Base-by-base conservation (phyloP, 2,797 vertebrate genomes). In the Neomorphus geoffroyi region DNA sequence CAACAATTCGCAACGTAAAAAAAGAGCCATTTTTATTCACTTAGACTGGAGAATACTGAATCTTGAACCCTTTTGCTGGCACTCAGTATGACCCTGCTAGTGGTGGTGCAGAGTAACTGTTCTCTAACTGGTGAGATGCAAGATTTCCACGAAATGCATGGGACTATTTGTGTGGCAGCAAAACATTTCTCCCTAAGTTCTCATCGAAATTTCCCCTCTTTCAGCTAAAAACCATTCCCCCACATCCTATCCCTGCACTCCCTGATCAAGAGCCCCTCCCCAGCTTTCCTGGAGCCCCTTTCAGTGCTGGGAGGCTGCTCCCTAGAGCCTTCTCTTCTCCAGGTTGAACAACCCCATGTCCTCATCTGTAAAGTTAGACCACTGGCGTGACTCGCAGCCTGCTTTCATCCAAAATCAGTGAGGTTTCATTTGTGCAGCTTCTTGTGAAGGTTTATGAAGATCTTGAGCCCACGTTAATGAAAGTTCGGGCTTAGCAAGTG, bases 401-500 rank as follows among this genome's bases (percentile, higher is more conserved):
- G 30, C 27, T 57, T 5, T 61, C 35, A 10, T 16, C 41, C 46
- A 7, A 21, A 74, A 70, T 56, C 56, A 18, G 27, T 24, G 46
- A 57, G 37, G 18, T 73, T 73, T 81, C 7, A 0, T 9, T 58
- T 22, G 13, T 5, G 45, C 54, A 80, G 28, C 21, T 22, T 33
- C 50, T 60, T 0, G 0, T 28, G 70, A 51, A 21, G 46, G 19
- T 27, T 45, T n/a, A 4, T 16, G 19, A 7, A 35, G 10, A 8
- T 11, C 19, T 16, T 0, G 3, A 78, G 41, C 0, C 0, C 37
- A 32, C 0, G 1, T 14, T 48, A 11, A 11, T n/a, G 61, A n/a
- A 30, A 14, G 1, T 33, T 56, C 17, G 60, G 39, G 66, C 26
- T 39, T 73, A 17, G 33, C 37, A n/a, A 28, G 30, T 3, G 32